Evolutionary conservation across 2,797 vertebrate species (phyloP), one percentile per base, ranked within the genome.

Genomic region (Denticeps clupeoides): DNA sequence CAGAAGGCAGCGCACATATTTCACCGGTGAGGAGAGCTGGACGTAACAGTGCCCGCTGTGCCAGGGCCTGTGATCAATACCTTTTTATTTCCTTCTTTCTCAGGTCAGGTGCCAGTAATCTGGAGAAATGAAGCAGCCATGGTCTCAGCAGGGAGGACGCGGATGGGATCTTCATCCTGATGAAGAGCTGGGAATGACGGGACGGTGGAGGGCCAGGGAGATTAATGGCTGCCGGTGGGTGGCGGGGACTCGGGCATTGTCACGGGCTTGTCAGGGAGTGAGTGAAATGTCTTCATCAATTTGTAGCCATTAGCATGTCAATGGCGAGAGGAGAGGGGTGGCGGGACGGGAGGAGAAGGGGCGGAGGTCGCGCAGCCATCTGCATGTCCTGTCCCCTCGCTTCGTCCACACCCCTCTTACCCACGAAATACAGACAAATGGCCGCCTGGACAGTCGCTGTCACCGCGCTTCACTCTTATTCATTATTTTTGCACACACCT

Each of bases 281-380:
- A 78, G 71, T 62, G 74, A 70, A 73, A 68, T 67, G 60, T 66
- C 71, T 65, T 66, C 71, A 74, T 81, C 74, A 80, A 79, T 84
- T 80, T 82, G 70, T 74, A 52, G 47, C 71, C 64, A 72, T 86
- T 82, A 76, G 58, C 78, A 80, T 82, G 53, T 77, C 69, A 83
- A 83, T 78, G 56, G 64, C 55, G 69, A 49, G 47, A 57, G 56
- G 46, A 37, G 22, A 27, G 54, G 46, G 27, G 23, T 47, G 26
- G 16, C 3, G 13, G 13, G 24, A 24, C 7, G 9, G 19, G 43
- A 23, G 41, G 33, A 72, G 65, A 70, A 67, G 68, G 40, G 63
- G 51, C 7, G 29, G 32, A 35, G 31, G 42, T 46, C 58, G 33
- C 32, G 45, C 8, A 11, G 26, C 37, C 33, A 58, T 59, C 55